Conservation (phyloP, 2,113 vertebrate genomes). For the Bettongia penicillata region DNA sequence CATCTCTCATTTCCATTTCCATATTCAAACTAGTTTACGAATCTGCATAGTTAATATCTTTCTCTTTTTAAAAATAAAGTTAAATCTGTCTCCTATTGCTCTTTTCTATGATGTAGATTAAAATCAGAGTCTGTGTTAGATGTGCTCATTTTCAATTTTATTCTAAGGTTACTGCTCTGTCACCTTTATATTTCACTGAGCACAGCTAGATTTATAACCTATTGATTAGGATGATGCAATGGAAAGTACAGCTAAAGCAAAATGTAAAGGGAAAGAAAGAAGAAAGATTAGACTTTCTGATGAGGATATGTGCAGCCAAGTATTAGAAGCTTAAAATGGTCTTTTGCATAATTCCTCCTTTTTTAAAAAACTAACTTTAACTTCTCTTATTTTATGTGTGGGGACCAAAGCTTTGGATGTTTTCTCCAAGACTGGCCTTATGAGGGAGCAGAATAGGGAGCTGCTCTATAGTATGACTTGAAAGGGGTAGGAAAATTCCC, state of each 20-base stretch:
- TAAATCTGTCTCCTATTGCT: slow-evolving; percentile 53
- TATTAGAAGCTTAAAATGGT: not conserved
- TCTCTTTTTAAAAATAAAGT: slow-evolving; percentile 59
- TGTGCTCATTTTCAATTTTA: slow-evolving; percentile 36
- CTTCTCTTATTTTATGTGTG: not conserved
- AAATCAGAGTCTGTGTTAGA: slow-evolving; percentile 56
- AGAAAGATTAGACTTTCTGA: not conserved
- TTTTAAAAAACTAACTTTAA: slow-evolving; percentile 12
- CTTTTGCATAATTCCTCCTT: not conserved
- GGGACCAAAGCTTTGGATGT: not conserved
- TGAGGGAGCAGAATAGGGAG: not conserved
- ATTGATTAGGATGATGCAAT: slow-evolving; percentile 13
- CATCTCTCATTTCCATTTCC: slow-evolving; percentile 79
- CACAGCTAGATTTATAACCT: slow-evolving; percentile 45
- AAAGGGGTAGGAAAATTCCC: not conserved
- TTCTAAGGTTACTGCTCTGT: slow-evolving; percentile 39
- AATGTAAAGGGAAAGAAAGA: slow-evolving; percentile 22
- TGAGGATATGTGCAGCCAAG: not conserved
- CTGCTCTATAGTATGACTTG: not conserved
- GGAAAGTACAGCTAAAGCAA: slow-evolving; percentile 26
- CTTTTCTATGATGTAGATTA: slow-evolving; percentile 51
- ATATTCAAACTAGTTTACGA: slow-evolving; percentile 79
- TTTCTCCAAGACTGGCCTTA: not conserved
- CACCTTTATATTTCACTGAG: slow-evolving; percentile 40
- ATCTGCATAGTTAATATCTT: slow-evolving; percentile 66